A percentile compares a stretch with the other conserved stretches of the same genome.
phyloP scores from a whole-genome alignment of 2,888 invertebrate genomes.

The Ichneumon xanthorius region DNA sequence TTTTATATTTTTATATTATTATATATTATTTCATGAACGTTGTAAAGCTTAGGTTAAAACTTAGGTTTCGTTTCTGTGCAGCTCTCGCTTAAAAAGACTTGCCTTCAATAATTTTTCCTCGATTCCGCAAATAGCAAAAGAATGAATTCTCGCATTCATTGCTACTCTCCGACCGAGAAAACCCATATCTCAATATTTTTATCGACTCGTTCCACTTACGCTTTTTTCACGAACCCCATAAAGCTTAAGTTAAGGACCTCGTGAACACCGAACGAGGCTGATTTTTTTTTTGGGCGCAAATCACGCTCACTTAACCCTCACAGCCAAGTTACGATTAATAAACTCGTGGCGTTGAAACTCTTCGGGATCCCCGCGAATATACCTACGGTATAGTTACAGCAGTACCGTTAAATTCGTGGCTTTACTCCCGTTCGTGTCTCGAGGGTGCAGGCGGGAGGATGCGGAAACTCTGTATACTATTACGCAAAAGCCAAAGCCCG shows the following conservation, averaged over 20 bases:
- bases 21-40: too few species aligned
- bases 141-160: constrained; percentile 16
- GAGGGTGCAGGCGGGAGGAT: constrained; percentile 32
- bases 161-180: background rate
- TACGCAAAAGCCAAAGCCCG: constrained; percentile 19
- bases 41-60: too few species aligned
- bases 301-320: constrained; percentile 16
- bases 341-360: constrained; percentile 46
- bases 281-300: background rate
- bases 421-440: constrained; percentile 28
- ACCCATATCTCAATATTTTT: constrained; percentile 30
- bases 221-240: constrained; percentile 48
- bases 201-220: constrained; percentile 47
- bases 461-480: constrained; percentile 38
- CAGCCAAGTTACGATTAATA: constrained; percentile 63
- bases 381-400: constrained; percentile 10
- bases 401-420: constrained; percentile 34
- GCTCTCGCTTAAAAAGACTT: too few species aligned
- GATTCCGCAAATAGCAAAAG: constrained; percentile 31
- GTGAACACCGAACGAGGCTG: constrained; percentile 20
- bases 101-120: constrained; percentile 41
- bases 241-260: constrained; percentile 49
- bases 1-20: too few species aligned
- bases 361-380: constrained; percentile 18
- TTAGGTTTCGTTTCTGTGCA: too few species aligned